Percentiles rank a stretch among this genome's conserved stretches.
Conservation (phyloP, 2,797 vertebrate genomes). For the Dendrocincla tyrannina region DNA sequence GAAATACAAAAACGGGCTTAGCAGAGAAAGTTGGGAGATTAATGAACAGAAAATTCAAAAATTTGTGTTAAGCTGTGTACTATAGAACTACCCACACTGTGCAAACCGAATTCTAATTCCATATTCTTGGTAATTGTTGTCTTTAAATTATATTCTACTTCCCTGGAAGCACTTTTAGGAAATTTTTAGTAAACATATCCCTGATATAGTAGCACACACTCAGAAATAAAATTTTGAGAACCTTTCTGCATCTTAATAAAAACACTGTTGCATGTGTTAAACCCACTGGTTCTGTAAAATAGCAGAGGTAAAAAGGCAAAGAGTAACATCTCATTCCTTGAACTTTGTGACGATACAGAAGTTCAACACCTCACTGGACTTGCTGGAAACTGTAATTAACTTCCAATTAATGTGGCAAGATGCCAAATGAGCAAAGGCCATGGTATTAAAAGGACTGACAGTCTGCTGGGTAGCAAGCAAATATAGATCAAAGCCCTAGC, state of each 20-base stretch:
- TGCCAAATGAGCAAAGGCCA: neutral
- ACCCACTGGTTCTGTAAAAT: neutral
- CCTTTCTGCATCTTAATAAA: neutral
- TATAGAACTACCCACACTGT: neutral
- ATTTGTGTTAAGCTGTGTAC: neutral
- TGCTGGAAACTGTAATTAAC: slow-evolving; percentile 34
- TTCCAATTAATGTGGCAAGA: slow-evolving; percentile 15
- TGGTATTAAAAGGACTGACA: neutral
- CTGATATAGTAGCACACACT: neutral
- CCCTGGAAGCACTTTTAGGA: neutral
- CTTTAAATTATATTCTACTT: neutral
- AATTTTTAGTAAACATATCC: neutral
- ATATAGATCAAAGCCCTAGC: slow-evolving; percentile 24
- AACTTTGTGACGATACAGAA: neutral
- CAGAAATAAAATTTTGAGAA: neutral
- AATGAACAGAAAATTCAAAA: neutral
- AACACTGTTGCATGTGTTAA: neutral
- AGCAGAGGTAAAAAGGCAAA: neutral
- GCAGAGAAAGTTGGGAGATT: neutral
- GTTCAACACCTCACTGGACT: slow-evolving; percentile 4
- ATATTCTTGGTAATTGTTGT: neutral
- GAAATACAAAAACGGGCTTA: neutral
- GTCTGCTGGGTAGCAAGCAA: slow-evolving; percentile 7
- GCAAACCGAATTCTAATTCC: neutral
- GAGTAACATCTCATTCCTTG: neutral